A percentile compares a stretch with the other conserved stretches of the same genome.
phyloP scores from a whole-genome alignment of 2,797 vertebrate species.

The Discoglossus pictus region DNA sequence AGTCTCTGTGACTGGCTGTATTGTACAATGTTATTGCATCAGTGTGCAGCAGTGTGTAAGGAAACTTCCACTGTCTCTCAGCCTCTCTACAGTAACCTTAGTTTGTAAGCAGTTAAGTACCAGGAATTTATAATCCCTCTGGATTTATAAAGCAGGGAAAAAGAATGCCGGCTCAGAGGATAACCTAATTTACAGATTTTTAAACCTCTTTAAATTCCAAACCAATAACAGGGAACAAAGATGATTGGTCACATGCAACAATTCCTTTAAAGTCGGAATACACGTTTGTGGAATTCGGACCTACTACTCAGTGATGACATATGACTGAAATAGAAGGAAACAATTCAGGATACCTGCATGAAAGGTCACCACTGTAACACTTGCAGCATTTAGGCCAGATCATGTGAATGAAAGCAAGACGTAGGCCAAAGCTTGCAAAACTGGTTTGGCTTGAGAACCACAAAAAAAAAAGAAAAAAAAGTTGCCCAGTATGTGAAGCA shows the following conservation, averaged over 20 bases:
- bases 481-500: no score
- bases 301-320: no score
- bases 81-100: background rate
- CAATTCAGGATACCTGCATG: background rate
- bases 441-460: slow-evolving; percentile 14
- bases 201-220: slow-evolving; percentile 30
- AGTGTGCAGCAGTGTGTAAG: no score
- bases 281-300: no score
- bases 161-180: slow-evolving; percentile 21
- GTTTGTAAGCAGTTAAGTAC: slow-evolving; percentile 1
- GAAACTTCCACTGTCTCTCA: no score
- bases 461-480: background rate
- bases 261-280: no score
- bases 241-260: background rate
- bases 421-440: slow-evolving; percentile 2
- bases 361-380: background rate
- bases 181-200: slow-evolving; percentile 37
- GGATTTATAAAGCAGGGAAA: slow-evolving; percentile 19
- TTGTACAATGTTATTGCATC: no score
- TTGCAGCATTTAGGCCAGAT: background rate
- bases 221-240: slow-evolving; percentile 7
- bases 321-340: no score
- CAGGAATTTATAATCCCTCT: slow-evolving; percentile 43
- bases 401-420: slow-evolving; percentile 15
- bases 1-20: no score